These are phyloP conservation scores for Cisticola juncidis DNA, from an alignment of 2,113 vertebrate species.

Conservation along the genomic window DNA sequence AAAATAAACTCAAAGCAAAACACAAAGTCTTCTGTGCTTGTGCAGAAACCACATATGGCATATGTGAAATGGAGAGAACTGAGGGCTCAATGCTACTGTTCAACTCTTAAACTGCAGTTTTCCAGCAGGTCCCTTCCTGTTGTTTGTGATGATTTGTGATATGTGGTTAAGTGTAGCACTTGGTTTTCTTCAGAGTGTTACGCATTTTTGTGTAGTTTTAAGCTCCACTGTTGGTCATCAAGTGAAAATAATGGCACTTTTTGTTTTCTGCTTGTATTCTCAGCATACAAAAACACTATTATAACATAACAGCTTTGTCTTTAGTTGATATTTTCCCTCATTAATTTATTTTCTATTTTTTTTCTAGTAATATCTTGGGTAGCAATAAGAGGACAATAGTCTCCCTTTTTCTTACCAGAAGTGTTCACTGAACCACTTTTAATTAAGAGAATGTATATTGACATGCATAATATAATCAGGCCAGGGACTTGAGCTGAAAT, in stretches of 20 bases:
- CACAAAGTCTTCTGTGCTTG: background rate
- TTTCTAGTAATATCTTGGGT: background rate
- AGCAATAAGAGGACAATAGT: background rate
- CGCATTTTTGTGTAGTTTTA: background rate
- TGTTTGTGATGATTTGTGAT: background rate
- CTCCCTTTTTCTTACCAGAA: slow-evolving; percentile 9
- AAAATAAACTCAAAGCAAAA: background rate
- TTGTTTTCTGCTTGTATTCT: background rate
- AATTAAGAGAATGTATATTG: slow-evolving; percentile 71
- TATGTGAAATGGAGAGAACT: background rate
- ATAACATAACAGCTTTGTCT: slow-evolving; percentile 2
- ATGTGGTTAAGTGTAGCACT: background rate
- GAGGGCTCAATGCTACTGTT: background rate
- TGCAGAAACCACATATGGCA: background rate
- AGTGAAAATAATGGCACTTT: background rate
- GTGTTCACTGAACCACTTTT: slow-evolving; percentile 55
- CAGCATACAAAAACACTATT: background rate
- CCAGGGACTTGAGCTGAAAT: slow-evolving; percentile 52
- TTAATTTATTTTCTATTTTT: slow-evolving; percentile 1
- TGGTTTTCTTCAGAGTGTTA: background rate
- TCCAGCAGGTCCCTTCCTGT: background rate
- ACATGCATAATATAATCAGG: slow-evolving; percentile 55
- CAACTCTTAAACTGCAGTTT: background rate
- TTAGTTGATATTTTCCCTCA: background rate
- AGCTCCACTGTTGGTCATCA: background rate